A percentile compares a stretch with the other conserved stretches of the same genome.
Evolutionary conservation across 2,113 vertebrate species (phyloP).

Genomic region (Burhinus oedicnemus): DNA sequence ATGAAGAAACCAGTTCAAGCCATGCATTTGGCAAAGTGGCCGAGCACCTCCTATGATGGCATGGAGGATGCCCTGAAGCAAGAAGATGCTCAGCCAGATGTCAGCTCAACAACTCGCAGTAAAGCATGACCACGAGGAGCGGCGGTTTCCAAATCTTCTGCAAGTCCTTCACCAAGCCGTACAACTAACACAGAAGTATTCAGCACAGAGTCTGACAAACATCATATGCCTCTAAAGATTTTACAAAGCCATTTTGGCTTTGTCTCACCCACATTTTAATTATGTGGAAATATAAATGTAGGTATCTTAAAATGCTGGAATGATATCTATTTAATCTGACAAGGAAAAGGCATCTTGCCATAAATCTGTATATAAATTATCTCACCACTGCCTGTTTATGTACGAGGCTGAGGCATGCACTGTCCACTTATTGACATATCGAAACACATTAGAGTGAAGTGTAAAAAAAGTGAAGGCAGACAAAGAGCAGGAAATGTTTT

Average conservation of each 20-base stretch:
- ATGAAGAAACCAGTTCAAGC: slow-evolving; percentile 21
- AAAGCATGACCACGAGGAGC: slow-evolving; percentile 39
- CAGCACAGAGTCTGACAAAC: neutral
- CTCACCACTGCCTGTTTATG: neutral
- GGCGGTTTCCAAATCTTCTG: slow-evolving; percentile 11
- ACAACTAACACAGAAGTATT: neutral
- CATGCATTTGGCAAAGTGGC: neutral
- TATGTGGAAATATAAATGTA: neutral
- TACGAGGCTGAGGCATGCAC: neutral
- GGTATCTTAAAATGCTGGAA: neutral
- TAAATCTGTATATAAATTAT: neutral
- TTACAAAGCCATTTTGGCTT: neutral
- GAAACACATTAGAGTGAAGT: neutral
- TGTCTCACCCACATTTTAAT: neutral
- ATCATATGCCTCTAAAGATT: neutral
- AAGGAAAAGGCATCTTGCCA: neutral
- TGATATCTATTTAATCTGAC: neutral
- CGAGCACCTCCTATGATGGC: neutral
- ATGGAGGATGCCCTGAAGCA: slow-evolving; percentile 19
- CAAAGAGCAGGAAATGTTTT: neutral
- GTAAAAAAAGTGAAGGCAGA: neutral
- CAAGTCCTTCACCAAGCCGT: neutral
- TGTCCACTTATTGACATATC: neutral
- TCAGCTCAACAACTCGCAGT: slow-evolving; percentile 42
- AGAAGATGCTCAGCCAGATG: slow-evolving; percentile 66